Evolutionary conservation across 2,113 vertebrate genomes (phyloP), one percentile per base, ranked within the genome.

Genomic region (Clarias macrocephalus): DNA sequence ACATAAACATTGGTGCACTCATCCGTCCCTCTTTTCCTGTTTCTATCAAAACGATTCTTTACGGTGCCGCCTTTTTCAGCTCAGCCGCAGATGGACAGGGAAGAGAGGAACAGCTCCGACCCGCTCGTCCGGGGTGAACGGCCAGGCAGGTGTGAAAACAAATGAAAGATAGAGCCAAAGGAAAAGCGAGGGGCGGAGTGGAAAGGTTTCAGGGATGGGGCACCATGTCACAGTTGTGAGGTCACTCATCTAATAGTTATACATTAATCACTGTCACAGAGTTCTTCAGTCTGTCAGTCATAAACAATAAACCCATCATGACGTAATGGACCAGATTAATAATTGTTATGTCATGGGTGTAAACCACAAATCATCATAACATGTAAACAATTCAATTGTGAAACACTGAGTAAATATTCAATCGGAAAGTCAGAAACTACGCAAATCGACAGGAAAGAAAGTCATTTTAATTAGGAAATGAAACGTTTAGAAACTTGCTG

Each of bases 251-350:
- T 92, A 83, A 91, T 90, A 90, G 87, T 80, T 66, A 81, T 84
- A 84, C 93, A 95, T 95, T 94, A 94, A 94, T 95, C 94, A 95
- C 90, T 90, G 89, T 93, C 94, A 92, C 15, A 0, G 19, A 62
- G 18, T 54, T 63, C 42, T 52, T 83, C 81, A 68, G 18, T 84
- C 30, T 68, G 60, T 77, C 72, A 68, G 16, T 63, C 59, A 5
- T 13, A 56, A 25, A 13, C 8, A 75, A 25, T 28, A 62, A 66
- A 65, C n/a, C n/a, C 25, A 37, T 66, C 9, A 65, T 81, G 28
- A 37, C 21, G 30, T 76, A 57, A 63, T 54, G 63, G 33, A 30
- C 70, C 16, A 11, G 21, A n/a, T 30, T 37, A 54, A 79, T 79
- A 85, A 85, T 12, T 37, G 30, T 42, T 3, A 7, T 21, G 8